Conservation (phyloP, 2,797 vertebrate species). For the Danio aesculapii region DNA sequence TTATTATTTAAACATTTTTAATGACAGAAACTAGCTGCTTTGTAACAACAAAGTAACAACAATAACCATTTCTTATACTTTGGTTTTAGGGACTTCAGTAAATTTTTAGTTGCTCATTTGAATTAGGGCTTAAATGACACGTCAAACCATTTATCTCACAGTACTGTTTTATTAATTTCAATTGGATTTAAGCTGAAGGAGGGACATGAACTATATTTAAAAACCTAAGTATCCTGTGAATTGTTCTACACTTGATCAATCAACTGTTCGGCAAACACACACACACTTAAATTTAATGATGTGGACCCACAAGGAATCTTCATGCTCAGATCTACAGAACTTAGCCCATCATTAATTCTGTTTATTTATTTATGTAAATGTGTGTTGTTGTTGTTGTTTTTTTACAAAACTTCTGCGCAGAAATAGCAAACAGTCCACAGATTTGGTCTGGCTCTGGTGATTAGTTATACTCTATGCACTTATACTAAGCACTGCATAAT, state of each 20-base stretch:
- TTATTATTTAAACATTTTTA: not conserved
- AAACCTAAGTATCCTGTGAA: not conserved
- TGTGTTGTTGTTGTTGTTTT: too few species aligned
- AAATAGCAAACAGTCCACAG: too few species aligned
- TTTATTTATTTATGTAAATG: too few species aligned
- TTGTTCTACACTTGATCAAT: not conserved
- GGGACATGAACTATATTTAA: not conserved
- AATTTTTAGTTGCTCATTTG: not conserved
- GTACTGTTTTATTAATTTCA: not conserved
- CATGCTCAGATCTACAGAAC: too few species aligned
- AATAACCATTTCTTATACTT: not conserved
- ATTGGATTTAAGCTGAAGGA: not conserved
- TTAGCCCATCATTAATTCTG: too few species aligned
- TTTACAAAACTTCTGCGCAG: too few species aligned
- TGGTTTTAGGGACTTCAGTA: not conserved
- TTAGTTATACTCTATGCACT: too few species aligned
- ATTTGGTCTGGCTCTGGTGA: too few species aligned
- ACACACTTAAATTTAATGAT: too few species aligned
- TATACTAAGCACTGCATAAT: too few species aligned
- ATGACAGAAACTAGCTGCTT: not conserved
- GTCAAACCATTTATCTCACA: not conserved
- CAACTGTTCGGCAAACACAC: not conserved
- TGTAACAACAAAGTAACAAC: not conserved
- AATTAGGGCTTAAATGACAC: not conserved
- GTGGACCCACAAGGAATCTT: too few species aligned